These are phyloP conservation scores for Leucophora obtusa DNA, from an alignment of 2,888 invertebrate genomes.

Conservation along the genomic window DNA sequence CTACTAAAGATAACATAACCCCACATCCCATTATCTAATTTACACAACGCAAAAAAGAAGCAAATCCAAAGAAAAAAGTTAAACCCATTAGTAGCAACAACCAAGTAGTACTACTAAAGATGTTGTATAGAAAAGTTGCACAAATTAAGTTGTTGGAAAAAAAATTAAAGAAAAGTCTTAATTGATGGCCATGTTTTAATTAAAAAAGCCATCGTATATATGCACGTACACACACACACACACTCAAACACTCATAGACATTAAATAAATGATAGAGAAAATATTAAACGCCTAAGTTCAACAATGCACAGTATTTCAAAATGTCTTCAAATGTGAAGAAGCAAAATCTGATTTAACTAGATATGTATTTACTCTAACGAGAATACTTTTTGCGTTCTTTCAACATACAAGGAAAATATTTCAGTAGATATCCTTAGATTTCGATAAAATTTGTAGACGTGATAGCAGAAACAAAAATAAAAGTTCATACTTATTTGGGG, in stretches of 20 bases:
- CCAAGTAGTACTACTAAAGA: conserved; percentile 20
- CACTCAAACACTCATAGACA: conserved; percentile 38
- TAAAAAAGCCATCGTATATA: conserved; percentile 53
- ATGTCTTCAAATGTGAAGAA: too few relatives aligned
- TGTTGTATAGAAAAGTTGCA: conserved; percentile 32
- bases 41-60: not conserved
- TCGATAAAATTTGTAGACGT: too few relatives aligned
- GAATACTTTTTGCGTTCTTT: too few relatives aligned
- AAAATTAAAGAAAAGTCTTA: conserved; percentile 59
- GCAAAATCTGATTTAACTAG: too few relatives aligned
- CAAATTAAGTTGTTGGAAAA: conserved; percentile 52
- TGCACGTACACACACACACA: conserved; percentile 18
- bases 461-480: too few relatives aligned
- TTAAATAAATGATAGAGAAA: conserved; percentile 50
- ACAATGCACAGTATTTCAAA: conserved; percentile 18
- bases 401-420: too few relatives aligned
- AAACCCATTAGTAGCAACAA: conserved; percentile 44
- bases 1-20: conserved; percentile 44
- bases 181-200: conserved; percentile 68
- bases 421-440: too few relatives aligned
- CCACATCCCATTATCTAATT: not conserved
- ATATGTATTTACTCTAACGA: too few relatives aligned
- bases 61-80: conserved; percentile 15
- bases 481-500: too few relatives aligned
- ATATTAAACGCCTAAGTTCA: conserved; percentile 52